Evolutionary conservation across 1,140 invertebrate genomes (phyloP), one percentile per base, ranked within the genome.

Genomic region (Palaemon carinicauda): DNA sequence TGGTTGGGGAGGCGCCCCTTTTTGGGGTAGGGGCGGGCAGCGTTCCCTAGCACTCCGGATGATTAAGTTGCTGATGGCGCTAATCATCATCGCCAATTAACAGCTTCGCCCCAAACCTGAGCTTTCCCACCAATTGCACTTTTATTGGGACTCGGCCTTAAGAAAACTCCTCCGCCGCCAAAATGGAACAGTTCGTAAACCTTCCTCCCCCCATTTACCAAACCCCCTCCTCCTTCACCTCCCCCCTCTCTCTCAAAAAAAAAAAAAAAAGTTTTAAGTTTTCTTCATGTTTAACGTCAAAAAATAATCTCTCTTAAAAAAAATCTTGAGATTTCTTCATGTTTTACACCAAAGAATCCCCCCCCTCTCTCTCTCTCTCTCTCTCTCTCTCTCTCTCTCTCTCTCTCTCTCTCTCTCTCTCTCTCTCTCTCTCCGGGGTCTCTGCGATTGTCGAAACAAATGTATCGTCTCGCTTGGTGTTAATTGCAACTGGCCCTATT

Each of bases 51-150:
- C 83, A 86, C 83, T 86, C 83, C 83, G 83, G 83, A 80, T 86
- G 83, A 86, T 86, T 80, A 86, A 86, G 83, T 86, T 86, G 56
- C 56, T 86, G 83, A 86, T 86, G 77, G 77, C 24, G 83, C 83
- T 86, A 86, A 86, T 86, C 60, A 86, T 86, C 75, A 86, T 80
- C 41, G 83, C 75, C 75, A 86, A 79, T 86, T 86, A 79, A 24
- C 33, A 52, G 27, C 12, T 27, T 14, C 29, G 33, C 33, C 50
- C 60, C 83, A 65, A 52, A 75, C 77, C 51, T 33, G 19, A 29
- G 83, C 77, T 80, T 69, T 86, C 75, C 53, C 83, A 80, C 56
- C 83, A 79, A 86, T 86, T 86, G 83, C 83, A 86, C 83, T 86
- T 86, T 86, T 86, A 80, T 80, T 77, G 83, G 24, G 56, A 9